Base-by-base conservation (phyloP, 2,797 vertebrate genomes). In the Tokudaia tokunoshimensis region DNA sequence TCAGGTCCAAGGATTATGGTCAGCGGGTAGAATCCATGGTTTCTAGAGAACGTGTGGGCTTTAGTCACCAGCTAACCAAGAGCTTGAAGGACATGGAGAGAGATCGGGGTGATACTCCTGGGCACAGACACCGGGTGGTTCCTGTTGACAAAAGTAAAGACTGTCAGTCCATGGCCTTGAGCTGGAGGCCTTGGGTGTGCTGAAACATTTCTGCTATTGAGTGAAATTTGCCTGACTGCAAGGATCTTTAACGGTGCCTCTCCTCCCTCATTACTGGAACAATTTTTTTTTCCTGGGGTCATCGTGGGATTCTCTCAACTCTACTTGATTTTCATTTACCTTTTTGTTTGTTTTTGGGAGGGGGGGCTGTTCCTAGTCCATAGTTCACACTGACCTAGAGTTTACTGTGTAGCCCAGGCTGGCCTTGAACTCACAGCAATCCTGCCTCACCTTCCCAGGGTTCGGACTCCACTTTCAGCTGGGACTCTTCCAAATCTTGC, bases 401-500 rank as follows among this genome's bases (percentile, higher is more conserved):
- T 34, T 72, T 52, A 52, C 67, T 74, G 20, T 26, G 70, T 59
- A 74, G 15, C 52, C 65, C 52, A 74, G 52, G 24, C 24, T 41
- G 15, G 24, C n/a, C 70, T 57, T 74, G n/a, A 88, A 88, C 26
- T 41, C 50, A 74, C 34, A 52, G 20, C 34, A 74, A 88, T 41
- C n/a, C 50, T 41, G 67, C 52, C n/a, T 74, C 50, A 29, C 3
- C 50, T 24, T 41, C 67, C n/a, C 85, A 87, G 15, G 31, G 3
- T 52, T 52, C 13, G 13, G 83, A 79, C 79, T 81, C 61, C 22
- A 75, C 63, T 76, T 79, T 89, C 14, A 34, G 37, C 3, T 52
- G 94, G 44, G 17, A 22, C 80, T 82, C 89, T 91, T 96, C 55
- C 72, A 86, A 84, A 13, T 50, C 17, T 31, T 52, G 89, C 22